phyloP scores from a whole-genome alignment of 2,113 vertebrate species.

The Dromas ardeola region DNA sequence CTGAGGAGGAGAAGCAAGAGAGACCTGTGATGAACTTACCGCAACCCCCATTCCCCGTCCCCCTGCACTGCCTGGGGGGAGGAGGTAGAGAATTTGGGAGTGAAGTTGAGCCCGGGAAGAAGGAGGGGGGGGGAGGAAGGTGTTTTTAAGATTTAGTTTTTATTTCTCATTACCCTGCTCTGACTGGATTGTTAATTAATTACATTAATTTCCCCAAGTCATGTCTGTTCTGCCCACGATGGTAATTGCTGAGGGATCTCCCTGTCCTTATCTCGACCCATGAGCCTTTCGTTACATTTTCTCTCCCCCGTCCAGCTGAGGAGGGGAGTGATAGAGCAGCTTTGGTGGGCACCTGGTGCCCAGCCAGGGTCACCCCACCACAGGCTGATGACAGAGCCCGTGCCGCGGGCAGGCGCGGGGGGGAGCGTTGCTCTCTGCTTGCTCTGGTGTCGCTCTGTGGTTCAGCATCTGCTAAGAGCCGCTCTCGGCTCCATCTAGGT shows the following conservation, averaged over 20 bases:
- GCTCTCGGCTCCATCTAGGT: accelerated
- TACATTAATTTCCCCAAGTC: not conserved
- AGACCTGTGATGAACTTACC: not conserved
- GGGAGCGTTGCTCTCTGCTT: not conserved
- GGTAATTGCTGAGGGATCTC: not conserved
- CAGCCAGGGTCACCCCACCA: not conserved
- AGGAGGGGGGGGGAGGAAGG: no score
- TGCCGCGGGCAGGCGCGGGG: not conserved
- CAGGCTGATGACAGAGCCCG: not conserved
- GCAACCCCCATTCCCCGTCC: not conserved
- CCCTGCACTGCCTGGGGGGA: not conserved
- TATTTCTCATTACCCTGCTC: not conserved
- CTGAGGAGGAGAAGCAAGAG: not conserved
- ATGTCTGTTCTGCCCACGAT: not conserved
- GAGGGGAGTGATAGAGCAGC: not conserved
- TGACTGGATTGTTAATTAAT: not conserved
- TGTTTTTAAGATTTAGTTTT: not conserved
- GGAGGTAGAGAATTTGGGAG: not conserved
- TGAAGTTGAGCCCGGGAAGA: not conserved
- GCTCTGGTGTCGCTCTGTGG: not conserved
- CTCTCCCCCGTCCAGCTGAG: not conserved
- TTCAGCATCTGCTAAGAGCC: not conserved
- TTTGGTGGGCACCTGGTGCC: not conserved
- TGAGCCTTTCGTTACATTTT: not conserved
- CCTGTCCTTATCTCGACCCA: not conserved